Base-by-base conservation (phyloP, 2,888 invertebrate genomes). In the Drosophila anceps region DNA sequence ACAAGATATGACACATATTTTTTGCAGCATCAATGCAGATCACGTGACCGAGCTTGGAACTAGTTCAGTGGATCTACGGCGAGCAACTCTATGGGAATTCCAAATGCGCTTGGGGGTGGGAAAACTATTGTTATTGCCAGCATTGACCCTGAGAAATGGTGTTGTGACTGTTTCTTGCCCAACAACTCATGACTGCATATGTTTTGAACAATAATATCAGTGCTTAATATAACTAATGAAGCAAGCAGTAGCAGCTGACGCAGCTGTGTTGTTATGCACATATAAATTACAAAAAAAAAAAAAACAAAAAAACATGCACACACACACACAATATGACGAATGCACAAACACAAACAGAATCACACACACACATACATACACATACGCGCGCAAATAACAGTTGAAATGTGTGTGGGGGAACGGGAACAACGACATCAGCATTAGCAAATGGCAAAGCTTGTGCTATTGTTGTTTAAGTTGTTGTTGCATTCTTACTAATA, bases 341-440 rank as follows among this genome's bases (percentile, higher is more conserved):
- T 86, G 67, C 83, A 73, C 82, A 54, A 51, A 59, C 61, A 70
- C 70, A 74, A 51, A 68, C 71, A 71, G 29, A 73, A 39, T 61
- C 35, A 55, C 44, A 68, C 48, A 65, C 50, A 69, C 33, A 59
- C 35, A 37, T 41, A 53, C 39, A 48, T 35, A 69, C 46, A 58
- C 33, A 55, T 44, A 66, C 55, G 62, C 54, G 61, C 55, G 46
- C 43, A 57, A 50, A 74, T 61, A 43, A 67, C 57, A 76, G 72
- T 51, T 72, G 79, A 82, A 82, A 70, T 68, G 73, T 87, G 84
- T 87, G 84, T 84, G 84, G 84, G 84, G 85, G 84, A 87, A 84
- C 87, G 81, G 84, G 84, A 84, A 84, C 76, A 81, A 86, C 69
- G 78, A 73, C 71, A 78, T 82, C 72, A 71, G 75, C 81, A 71